Conservation (phyloP, 2,797 vertebrate species). For the Valencia hispanica region DNA sequence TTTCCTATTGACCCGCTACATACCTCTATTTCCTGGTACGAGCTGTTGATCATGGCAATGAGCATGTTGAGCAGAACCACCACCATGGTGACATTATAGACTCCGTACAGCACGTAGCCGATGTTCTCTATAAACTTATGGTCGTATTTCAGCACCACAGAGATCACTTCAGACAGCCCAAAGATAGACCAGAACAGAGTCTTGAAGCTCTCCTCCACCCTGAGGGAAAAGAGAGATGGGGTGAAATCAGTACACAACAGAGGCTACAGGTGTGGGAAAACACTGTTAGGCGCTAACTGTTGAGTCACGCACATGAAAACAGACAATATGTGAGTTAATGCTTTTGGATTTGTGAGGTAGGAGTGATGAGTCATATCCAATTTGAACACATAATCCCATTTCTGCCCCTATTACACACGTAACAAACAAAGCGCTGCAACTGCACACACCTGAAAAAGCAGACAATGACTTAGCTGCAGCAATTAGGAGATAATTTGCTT, state of each 20-base stretch:
- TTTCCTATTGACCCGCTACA: slow-evolving; percentile 1
- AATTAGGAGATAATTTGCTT: slow-evolving; percentile 23
- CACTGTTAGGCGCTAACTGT: slow-evolving; percentile 23
- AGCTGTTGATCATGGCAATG: slow-evolving; percentile 99
- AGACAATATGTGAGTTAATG: not conserved
- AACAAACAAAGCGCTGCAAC: slow-evolving; percentile 7
- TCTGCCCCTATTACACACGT: slow-evolving; percentile 9
- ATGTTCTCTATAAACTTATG: slow-evolving; percentile 99
- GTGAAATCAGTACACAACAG: slow-evolving; percentile 10
- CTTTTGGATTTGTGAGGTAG: slow-evolving; percentile 49
- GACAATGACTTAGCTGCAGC: slow-evolving; percentile 17
- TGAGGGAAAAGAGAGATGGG: slow-evolving; percentile 57
- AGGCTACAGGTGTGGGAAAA: slow-evolving; percentile 19
- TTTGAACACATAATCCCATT: slow-evolving; percentile 44
- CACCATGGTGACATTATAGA: slow-evolving; percentile 98
- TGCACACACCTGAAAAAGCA: slow-evolving; percentile 12
- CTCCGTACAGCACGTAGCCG: slow-evolving; percentile 93
- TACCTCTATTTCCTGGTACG: slow-evolving; percentile 99
- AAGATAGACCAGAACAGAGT: slow-evolving; percentile 99
- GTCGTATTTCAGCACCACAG: slow-evolving; percentile 97
- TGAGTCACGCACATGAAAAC: not conserved
- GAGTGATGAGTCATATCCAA: slow-evolving; percentile 69
- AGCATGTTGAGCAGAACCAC: slow-evolving; percentile 98
- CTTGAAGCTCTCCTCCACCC: slow-evolving; percentile 98
- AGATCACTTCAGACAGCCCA: slow-evolving; percentile 96